These are phyloP conservation scores for Oxyura jamaicensis DNA, from an alignment of 2,113 vertebrate genomes.

Conservation along the genomic window DNA sequence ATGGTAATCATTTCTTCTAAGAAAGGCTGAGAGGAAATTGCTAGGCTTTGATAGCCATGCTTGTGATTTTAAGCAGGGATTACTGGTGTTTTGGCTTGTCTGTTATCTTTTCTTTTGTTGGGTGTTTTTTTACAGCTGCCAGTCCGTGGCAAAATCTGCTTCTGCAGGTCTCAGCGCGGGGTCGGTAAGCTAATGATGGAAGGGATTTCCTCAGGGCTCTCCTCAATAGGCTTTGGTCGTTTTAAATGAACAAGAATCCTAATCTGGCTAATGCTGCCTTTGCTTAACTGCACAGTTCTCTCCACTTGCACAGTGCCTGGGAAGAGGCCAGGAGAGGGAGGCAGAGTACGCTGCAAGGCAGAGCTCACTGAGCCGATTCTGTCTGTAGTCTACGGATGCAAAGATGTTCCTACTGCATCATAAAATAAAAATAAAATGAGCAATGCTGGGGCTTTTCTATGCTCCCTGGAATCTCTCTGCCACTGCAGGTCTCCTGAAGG, in stretches of 20 bases:
- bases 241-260: rapidly evolving
- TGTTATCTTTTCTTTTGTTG: neutral
- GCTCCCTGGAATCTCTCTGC: rapidly evolving
- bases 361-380: rapidly evolving
- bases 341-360: conserved; percentile 57
- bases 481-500: rapidly evolving
- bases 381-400: rapidly evolving
- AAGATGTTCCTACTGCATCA: rapidly evolving
- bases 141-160: rapidly evolving
- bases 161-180: rapidly evolving
- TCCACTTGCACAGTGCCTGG: neutral
- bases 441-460: neutral
- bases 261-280: rapidly evolving
- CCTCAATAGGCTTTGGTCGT: rapidly evolving
- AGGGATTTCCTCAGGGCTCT: neutral
- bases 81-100: neutral
- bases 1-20: rapidly evolving
- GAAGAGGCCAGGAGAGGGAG: conserved; percentile 74
- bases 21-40: neutral
- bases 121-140: neutral
- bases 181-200: neutral
- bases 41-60: neutral
- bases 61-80: neutral
- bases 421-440: neutral
- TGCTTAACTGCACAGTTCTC: rapidly evolving